Evolutionary conservation across 2,888 invertebrate genomes (phyloP), one percentile per base, ranked within the genome.

Genomic region (Trichopria drosophilae): DNA sequence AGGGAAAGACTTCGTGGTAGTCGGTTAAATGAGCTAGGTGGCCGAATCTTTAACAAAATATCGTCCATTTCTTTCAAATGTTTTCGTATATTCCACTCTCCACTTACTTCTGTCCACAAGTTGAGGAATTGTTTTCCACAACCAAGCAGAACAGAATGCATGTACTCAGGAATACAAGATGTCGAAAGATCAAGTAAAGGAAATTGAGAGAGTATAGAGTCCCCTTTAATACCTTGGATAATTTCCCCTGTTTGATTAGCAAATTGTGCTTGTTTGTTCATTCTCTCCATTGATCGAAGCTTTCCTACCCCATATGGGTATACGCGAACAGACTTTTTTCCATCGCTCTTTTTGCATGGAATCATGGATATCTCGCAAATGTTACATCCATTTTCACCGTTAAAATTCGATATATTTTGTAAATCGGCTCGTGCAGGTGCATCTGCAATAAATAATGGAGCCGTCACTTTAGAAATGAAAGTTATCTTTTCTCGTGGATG

Each of bases 91-190:
- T 32, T 57, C 59, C 59, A 60, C 13, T 19, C 16, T 37, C 51
- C 55, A 19, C 9, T 7, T 12, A 34, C 46, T 7, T 13, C 26
- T 18, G 47, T 42, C 55, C 53, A 53, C 4, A 49, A 10, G 24
- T 10, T 22, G 6, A 26, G 7, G 31, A 56, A 47, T 18, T 51
- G 52, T 16, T 26, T 20, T 4, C 49, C 53, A 12, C 46, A 29
- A 9, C 55, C 54, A 52, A 48, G 46, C 18, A 62, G 41, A 22
- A 57, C 52, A n/a, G 57, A 59, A 45, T 60, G 60, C 57, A 62
- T 54, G 34, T 51, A 59, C 22, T 63, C 59, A 2, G 59, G 55
- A 9, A 51, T 10, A 20, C 53, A 34, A 42, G 53, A 49, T 29
- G 46, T 46, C 10, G 47, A 49, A 4, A 58, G 36, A 41, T 59